These are phyloP conservation scores for Mobula hypostoma DNA, from an alignment of 2,113 vertebrate species.

Conservation along the genomic window DNA sequence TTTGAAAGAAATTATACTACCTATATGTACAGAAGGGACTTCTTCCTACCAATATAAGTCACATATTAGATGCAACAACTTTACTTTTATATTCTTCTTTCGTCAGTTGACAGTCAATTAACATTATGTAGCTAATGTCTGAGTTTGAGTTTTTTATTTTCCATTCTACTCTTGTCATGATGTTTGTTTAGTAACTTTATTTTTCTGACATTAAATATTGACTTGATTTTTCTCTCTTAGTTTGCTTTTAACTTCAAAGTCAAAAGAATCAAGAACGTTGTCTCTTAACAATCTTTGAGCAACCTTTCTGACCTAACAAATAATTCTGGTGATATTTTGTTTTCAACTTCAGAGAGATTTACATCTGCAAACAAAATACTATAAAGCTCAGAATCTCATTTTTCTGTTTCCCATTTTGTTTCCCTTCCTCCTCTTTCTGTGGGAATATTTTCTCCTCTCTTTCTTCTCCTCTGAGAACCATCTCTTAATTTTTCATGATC, in stretches of 20 bases:
- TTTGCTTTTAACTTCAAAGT: background rate
- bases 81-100: background rate
- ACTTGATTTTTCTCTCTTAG: background rate
- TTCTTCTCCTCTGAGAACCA: background rate
- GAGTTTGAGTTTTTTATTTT: background rate
- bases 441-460: background rate
- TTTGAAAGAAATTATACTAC: background rate
- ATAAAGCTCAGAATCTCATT: background rate
- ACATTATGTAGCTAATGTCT: background rate
- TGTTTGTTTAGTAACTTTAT: background rate
- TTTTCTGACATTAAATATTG: background rate
- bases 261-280: background rate
- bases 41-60: background rate
- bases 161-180: background rate
- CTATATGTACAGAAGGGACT: background rate
- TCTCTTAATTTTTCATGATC: background rate
- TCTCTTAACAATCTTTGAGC: background rate
- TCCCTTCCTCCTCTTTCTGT: background rate
- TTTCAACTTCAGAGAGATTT: background rate
- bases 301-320: background rate
- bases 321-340: background rate
- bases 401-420: background rate
- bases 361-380: background rate
- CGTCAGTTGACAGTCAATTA: constrained; percentile 23
- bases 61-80: background rate